Evolutionary conservation across 2,113 vertebrate genomes (phyloP).

Genomic region (Odobenus rosmarus): DNA sequence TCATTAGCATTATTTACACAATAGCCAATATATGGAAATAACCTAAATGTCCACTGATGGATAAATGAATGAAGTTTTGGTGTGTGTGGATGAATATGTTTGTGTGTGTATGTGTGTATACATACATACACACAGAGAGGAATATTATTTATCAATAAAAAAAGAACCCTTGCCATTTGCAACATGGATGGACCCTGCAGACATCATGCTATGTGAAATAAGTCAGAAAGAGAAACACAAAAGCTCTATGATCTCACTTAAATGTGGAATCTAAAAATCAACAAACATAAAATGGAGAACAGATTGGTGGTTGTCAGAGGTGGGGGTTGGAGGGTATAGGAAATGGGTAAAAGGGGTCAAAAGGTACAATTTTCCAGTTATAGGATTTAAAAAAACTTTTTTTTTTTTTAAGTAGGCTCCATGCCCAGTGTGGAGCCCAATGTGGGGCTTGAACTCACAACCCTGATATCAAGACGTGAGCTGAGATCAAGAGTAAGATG

Average conservation of each 20-base stretch:
- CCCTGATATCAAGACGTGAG: too few species aligned
- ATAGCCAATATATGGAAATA: neutral
- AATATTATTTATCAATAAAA: neutral
- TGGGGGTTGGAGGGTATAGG: neutral
- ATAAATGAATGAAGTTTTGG: neutral
- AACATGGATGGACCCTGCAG: neutral
- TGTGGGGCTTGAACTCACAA: too few species aligned
- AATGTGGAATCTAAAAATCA: neutral
- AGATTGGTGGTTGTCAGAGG: neutral
- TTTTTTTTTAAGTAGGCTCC: too few species aligned
- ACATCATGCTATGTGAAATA: neutral
- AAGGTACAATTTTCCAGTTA: neutral
- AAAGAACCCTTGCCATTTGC: neutral
- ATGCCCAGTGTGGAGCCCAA: too few species aligned
- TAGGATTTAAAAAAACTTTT: neutral
- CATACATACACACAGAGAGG: neutral
- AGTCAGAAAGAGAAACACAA: neutral
- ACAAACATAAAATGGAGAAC: neutral
- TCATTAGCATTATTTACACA: neutral
- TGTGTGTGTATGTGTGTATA: neutral
- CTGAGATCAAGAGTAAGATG: too few species aligned
- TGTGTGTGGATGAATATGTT: neutral
- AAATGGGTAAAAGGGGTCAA: neutral
- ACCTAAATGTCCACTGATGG: neutral
- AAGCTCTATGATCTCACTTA: neutral